Percentiles rank a stretch among this genome's conserved stretches.
phyloP scores from a whole-genome alignment of 2,888 invertebrate species.

The Ceramica pisi region DNA sequence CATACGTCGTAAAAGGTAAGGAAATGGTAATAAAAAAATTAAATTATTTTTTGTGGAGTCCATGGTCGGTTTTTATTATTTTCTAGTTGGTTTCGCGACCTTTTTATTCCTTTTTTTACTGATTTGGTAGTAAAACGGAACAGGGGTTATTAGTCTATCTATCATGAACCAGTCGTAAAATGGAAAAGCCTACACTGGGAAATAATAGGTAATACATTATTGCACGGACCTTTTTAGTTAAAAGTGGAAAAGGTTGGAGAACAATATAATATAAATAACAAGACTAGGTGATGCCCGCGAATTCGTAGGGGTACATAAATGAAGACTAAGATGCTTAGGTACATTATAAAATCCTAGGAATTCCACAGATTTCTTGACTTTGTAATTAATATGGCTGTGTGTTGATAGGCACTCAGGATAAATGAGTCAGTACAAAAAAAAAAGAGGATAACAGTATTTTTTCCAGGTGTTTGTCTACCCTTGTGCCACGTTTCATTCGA shows the following conservation, averaged over 20 bases:
- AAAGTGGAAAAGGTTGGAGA: not conserved
- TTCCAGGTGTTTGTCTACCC: too few species aligned
- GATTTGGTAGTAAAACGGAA: constrained; percentile 36
- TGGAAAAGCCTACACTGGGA: not conserved
- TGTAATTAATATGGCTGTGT: too few species aligned
- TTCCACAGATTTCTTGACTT: too few species aligned
- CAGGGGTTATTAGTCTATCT: constrained; percentile 28
- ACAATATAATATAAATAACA: too few species aligned
- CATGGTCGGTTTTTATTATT: constrained; percentile 45
- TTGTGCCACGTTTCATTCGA: too few species aligned
- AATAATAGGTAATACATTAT: not conserved
- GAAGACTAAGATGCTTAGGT: too few species aligned
- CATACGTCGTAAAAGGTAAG: constrained; percentile 51
- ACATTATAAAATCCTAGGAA: too few species aligned
- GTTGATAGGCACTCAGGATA: too few species aligned
- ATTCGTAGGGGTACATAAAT: too few species aligned
- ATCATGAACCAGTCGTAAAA: constrained; percentile 24
- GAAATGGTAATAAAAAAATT: constrained; percentile 54
- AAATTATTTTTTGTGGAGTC: constrained; percentile 49
- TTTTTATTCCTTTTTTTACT: constrained; percentile 38
- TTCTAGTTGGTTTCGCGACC: constrained; percentile 34
- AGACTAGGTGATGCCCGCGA: too few species aligned
- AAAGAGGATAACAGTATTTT: too few species aligned
- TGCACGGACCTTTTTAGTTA: not conserved
- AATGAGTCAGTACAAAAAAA: too few species aligned